Evolutionary conservation across 53 echinoderm and acorn worm genomes (phyloP).

Genomic region (Paelopatides confundens): DNA sequence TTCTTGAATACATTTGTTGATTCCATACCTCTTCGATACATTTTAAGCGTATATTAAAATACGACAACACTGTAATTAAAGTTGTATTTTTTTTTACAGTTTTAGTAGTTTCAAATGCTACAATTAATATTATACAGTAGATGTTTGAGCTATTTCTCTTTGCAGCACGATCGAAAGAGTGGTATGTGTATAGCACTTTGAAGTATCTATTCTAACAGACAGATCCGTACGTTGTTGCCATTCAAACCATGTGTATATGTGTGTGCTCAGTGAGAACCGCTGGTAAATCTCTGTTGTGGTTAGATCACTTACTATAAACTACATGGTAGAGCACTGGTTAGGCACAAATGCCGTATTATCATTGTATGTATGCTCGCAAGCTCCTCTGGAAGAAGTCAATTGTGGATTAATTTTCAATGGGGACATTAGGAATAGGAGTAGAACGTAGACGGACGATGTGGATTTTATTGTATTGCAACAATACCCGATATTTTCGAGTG

Average conservation of each 20-base stretch:
- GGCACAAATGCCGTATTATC: constrained; percentile 5
- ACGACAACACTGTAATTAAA: not conserved
- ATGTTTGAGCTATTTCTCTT: not conserved
- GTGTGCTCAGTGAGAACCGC: constrained; percentile 38
- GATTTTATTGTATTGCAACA: constrained; percentile 18
- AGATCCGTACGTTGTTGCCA: constrained; percentile 13
- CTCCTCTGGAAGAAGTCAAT: constrained; percentile 13
- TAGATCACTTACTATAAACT: constrained; percentile 45
- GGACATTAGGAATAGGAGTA: no score
- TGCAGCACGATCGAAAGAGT: not conserved
- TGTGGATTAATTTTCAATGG: constrained; percentile 33
- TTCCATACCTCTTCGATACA: not conserved
- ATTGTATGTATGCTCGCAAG: not conserved
- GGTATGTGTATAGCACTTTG: not conserved
- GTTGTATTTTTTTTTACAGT: not conserved
- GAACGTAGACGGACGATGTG: not conserved
- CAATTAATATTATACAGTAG: not conserved
- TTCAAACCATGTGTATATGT: constrained; percentile 8
- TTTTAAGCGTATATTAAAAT: not conserved
- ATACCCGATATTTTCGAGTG: not conserved
- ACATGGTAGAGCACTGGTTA: constrained; percentile 7
- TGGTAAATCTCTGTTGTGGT: constrained; percentile 44
- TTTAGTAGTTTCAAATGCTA: not conserved
- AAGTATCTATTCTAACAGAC: not conserved
- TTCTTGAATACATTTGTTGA: not conserved